phyloP scores from a whole-genome alignment of 1,140 invertebrate species.

The Zaprionus ghesquierei region DNA sequence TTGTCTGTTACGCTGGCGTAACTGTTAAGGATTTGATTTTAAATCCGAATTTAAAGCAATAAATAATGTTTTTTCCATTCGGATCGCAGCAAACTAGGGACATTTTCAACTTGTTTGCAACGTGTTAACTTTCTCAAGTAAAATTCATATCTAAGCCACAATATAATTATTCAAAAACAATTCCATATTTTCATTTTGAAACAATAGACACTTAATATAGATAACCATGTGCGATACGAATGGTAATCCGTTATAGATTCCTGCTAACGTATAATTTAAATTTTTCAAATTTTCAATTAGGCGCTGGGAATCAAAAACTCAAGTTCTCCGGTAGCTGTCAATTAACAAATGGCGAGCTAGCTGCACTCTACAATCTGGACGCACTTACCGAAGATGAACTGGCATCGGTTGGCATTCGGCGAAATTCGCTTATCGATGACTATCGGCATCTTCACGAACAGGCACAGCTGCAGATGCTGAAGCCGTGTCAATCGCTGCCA shows the following conservation, averaged over 20 bases:
- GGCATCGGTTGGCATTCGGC: constrained; percentile 25
- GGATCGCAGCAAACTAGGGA: background rate
- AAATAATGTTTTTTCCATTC: background rate
- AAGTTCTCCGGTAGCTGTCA: constrained; percentile 47
- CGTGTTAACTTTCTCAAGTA: constrained; percentile 8
- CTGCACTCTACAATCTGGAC: constrained; percentile 38
- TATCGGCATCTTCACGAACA: constrained; percentile 57
- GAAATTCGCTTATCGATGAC: constrained; percentile 49
- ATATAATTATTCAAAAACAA: constrained; percentile 14
- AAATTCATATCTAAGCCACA: constrained; percentile 30
- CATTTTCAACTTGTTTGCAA: background rate
- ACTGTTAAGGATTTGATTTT: no score
- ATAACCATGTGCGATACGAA: constrained; percentile 9
- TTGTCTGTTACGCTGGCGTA: no score
- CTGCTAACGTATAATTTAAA: background rate
- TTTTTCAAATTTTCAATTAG: background rate
- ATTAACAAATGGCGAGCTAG: constrained; percentile 22
- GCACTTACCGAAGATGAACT: constrained; percentile 39
- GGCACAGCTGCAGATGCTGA: background rate
- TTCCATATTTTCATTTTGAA: constrained; percentile 27
- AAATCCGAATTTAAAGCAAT: no score
- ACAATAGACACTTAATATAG: constrained; percentile 11
- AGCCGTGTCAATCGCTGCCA: background rate
- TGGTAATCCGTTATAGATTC: background rate
- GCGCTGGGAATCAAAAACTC: constrained; percentile 14